Evolutionary conservation across 2,113 vertebrate genomes (phyloP).

Genomic region (Equus przewalskii): DNA sequence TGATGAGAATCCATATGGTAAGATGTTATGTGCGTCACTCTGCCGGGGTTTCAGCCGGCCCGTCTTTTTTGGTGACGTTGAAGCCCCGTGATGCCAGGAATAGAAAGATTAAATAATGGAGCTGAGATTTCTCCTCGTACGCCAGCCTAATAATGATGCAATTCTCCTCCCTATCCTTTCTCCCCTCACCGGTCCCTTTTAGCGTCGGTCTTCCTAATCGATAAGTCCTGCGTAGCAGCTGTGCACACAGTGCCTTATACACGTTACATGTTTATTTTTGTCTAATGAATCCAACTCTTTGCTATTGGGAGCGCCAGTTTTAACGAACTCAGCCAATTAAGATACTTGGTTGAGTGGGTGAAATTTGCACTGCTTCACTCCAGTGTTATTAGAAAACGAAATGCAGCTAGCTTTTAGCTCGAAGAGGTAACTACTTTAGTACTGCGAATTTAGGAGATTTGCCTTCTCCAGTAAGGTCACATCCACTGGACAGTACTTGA

Average conservation of each 20-base stretch:
- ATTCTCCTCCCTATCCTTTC: too few relatives aligned
- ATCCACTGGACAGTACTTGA: not conserved
- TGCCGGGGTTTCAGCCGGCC: not conserved
- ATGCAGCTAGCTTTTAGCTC: not conserved
- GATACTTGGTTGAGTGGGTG: slow-evolving; percentile 5
- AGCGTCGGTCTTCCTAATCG: not conserved
- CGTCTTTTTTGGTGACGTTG: slow-evolving; percentile 28
- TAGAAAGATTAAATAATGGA: slow-evolving; percentile 19
- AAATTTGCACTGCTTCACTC: not conserved
- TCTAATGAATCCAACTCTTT: not conserved
- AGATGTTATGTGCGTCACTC: slow-evolving; percentile 43
- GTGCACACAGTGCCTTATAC: not conserved
- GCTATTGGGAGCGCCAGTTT: not conserved
- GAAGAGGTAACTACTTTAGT: not conserved
- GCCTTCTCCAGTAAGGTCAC: not conserved
- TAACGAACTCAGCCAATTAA: not conserved
- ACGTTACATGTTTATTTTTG: not conserved
- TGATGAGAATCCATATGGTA: slow-evolving; percentile 63
- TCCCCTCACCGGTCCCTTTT: too few relatives aligned
- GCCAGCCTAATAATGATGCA: not conserved
- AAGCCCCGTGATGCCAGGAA: not conserved
- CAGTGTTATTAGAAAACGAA: not conserved
- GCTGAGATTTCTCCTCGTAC: not conserved
- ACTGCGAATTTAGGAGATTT: not conserved
- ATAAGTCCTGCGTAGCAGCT: not conserved